Evolutionary conservation across 2,888 invertebrate species (phyloP).

Genomic region (Cephus pygmeus): DNA sequence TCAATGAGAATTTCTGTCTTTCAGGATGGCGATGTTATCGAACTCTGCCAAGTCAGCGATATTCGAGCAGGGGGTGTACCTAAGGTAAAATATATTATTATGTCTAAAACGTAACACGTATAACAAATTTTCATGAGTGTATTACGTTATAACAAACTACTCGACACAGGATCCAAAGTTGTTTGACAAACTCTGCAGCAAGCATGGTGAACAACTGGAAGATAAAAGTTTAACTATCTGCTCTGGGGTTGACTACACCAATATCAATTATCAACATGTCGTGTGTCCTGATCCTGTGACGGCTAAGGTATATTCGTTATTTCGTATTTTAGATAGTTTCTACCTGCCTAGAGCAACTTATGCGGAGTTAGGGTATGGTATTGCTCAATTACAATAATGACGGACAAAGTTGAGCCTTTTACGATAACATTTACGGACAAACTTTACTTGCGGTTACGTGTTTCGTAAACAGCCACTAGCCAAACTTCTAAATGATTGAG

Average conservation of each 20-base stretch:
- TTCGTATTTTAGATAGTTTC: background rate
- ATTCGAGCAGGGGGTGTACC: slow-evolving; percentile 93
- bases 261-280: slow-evolving; percentile 97
- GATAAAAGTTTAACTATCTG: slow-evolving; percentile 96
- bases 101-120: slow-evolving; percentile 15
- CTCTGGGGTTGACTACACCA: slow-evolving; percentile 98
- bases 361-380: background rate
- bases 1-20: background rate
- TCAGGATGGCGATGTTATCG: slow-evolving; percentile 98
- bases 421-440: background rate
- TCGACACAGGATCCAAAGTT: slow-evolving; percentile 81
- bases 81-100: slow-evolving; percentile 73
- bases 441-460: background rate
- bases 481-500: background rate
- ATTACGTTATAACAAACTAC: background rate
- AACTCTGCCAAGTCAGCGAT: slow-evolving; percentile 98
- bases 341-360: background rate
- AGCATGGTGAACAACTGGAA: slow-evolving; percentile 85
- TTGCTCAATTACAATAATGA: background rate
- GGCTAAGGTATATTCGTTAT: slow-evolving; percentile 80
- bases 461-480: background rate
- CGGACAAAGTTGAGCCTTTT: background rate
- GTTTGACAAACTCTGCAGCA: slow-evolving; percentile 78
- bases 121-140: background rate
- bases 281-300: slow-evolving; percentile 93